These are phyloP conservation scores for Hydractinia symbiolongicarpus DNA, from an alignment of 30 jellyfish, hydroid and myxozoan genomes.

Conservation along the genomic window DNA sequence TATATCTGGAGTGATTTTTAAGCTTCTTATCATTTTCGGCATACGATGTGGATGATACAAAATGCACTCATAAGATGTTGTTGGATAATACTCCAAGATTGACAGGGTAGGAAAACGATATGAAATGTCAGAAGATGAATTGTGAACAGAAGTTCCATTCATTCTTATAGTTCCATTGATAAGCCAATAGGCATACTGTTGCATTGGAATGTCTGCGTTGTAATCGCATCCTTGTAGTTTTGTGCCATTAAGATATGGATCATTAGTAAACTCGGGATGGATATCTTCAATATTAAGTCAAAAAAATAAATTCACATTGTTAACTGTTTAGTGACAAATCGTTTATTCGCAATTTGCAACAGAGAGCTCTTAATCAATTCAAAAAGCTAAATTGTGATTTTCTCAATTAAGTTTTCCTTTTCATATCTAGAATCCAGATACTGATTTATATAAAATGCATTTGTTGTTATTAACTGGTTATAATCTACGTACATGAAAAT, in stretches of 20 bases:
- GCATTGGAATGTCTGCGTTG: not conserved
- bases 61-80: slow-evolving; percentile 5
- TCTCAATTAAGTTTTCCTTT: too few relatives aligned
- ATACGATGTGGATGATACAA: not conserved
- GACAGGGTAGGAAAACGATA: not conserved
- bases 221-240: slow-evolving; percentile 10
- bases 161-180: not conserved
- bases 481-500: too few relatives aligned
- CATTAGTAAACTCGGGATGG: not conserved
- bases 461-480: too few relatives aligned
- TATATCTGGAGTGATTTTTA: not conserved
- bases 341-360: too few relatives aligned
- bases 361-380: too few relatives aligned
- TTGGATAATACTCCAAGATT: not conserved
- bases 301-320: too few relatives aligned
- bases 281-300: too few relatives aligned
- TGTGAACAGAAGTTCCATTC: not conserved
- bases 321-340: too few relatives aligned
- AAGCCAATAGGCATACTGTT: slow-evolving; percentile 2
- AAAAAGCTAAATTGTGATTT: too few relatives aligned
- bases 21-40: not conserved
- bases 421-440: too few relatives aligned
- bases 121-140: not conserved
- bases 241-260: slow-evolving; percentile 1
- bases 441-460: too few relatives aligned